A percentile compares a stretch with the other conserved stretches of the same genome.
Evolutionary conservation across 2,797 vertebrate genomes (phyloP).

Genomic region (Podargus strigoides): DNA sequence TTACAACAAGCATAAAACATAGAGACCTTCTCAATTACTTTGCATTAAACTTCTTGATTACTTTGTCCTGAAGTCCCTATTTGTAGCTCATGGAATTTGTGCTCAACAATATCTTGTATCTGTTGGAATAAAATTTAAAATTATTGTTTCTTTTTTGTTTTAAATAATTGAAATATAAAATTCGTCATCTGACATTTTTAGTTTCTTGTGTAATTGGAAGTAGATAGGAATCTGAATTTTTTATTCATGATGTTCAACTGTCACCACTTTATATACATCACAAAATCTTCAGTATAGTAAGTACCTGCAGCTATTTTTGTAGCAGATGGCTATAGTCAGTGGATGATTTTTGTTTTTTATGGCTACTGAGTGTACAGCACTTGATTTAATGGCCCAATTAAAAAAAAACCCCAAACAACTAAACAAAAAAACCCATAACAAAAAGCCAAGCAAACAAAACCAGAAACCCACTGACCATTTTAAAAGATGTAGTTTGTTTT

Average conservation of each 20-base stretch:
- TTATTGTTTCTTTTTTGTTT: not conserved
- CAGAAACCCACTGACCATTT: not conserved
- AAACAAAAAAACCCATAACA: not conserved
- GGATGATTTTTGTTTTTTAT: not conserved
- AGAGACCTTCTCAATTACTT: not conserved
- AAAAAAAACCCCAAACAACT: not conserved
- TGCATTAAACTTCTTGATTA: not conserved
- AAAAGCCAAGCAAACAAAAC: not conserved
- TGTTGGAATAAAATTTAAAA: not conserved
- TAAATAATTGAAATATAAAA: not conserved
- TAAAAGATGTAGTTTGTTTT: not conserved
- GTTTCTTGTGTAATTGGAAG: not conserved
- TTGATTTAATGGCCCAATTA: not conserved
- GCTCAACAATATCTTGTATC: not conserved
- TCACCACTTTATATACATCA: not conserved
- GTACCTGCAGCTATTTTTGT: conserved; percentile 48
- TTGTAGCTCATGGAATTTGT: not conserved
- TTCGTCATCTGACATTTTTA: not conserved
- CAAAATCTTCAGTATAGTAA: conserved; percentile 18
- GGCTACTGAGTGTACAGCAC: not conserved
- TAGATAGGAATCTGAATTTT: not conserved
- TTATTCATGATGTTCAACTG: not conserved
- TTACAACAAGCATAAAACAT: not conserved
- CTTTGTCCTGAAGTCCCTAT: not conserved
- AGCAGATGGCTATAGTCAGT: conserved; percentile 49